phyloP scores from a whole-genome alignment of 2,113 vertebrate genomes.

The Tychaedon coryphoeus region DNA sequence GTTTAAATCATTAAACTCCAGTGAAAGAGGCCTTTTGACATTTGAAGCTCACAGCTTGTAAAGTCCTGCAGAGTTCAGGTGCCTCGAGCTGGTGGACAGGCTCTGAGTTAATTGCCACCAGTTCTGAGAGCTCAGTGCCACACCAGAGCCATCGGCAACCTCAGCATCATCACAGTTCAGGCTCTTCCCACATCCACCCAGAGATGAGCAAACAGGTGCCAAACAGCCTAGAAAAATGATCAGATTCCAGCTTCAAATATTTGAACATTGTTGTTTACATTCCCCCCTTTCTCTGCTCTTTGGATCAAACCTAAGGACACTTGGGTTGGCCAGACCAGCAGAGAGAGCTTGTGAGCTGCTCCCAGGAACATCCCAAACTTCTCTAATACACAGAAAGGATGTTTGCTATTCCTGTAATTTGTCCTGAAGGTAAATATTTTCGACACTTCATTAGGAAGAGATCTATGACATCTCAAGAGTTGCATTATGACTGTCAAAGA shows the following conservation, averaged over 20 bases:
- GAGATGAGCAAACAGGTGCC: background rate
- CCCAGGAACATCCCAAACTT: background rate
- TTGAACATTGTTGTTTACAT: background rate
- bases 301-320: background rate
- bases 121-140: background rate
- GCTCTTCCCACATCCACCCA: background rate
- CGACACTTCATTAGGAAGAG: constrained; percentile 54
- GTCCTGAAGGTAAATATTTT: constrained; percentile 54
- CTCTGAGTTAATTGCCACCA: background rate
- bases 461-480: constrained; percentile 8
- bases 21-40: background rate
- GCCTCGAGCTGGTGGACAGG: background rate
- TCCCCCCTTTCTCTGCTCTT: background rate
- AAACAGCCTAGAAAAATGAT: background rate
- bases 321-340: background rate
- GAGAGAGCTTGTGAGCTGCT: constrained; percentile 10
- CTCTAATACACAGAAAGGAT: background rate
- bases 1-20: background rate
- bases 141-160: background rate
- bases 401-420: constrained; percentile 28
- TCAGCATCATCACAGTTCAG: background rate
- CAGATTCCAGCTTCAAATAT: background rate
- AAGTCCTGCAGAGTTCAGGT: background rate
- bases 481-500: constrained; percentile 50
- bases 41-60: background rate